phyloP scores from a whole-genome alignment of 2,888 invertebrate genomes.

The Hemistola chrysoprasaria region DNA sequence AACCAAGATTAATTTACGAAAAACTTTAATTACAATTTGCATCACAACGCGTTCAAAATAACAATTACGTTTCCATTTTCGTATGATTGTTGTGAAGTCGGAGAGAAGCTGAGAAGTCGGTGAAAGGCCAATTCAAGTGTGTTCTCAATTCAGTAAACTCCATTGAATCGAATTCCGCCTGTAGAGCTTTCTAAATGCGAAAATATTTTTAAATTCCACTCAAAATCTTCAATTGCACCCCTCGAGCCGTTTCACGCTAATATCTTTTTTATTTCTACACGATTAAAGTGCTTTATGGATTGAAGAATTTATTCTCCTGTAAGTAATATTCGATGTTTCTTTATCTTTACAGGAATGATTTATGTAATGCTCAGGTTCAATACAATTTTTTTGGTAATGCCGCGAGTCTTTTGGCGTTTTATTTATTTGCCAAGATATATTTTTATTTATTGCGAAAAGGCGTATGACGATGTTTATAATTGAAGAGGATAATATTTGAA shows the following conservation, averaged over 20 bases:
- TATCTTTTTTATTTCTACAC: conserved; percentile 3
- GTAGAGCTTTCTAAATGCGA: conserved; percentile 15
- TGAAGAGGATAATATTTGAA: background rate
- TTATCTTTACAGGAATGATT: conserved; percentile 17
- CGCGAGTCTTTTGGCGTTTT: background rate
- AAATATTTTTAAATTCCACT: conserved; percentile 23
- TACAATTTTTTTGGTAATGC: conserved; percentile 15
- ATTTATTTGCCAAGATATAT: conserved; percentile 15
- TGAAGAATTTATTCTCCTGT: conserved; percentile 1
- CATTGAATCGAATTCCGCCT: conserved; percentile 22
- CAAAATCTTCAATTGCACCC: conserved; percentile 12
- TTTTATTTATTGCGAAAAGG: conserved; percentile 13
- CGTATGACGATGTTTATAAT: conserved; percentile 2
- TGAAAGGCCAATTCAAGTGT: conserved; percentile 24
- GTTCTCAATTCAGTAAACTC: conserved; percentile 23
- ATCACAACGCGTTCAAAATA: too few species aligned
- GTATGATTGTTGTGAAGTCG: conserved; percentile 2
- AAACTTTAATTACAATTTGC: too few species aligned
- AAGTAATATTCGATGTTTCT: conserved; percentile 11
- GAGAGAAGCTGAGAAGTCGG: conserved; percentile 9
- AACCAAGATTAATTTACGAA: too few species aligned
- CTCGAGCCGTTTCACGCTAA: background rate
- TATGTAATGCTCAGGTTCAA: conserved; percentile 16
- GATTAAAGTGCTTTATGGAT: conserved; percentile 3
- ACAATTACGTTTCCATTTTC: background rate